These are phyloP conservation scores for Nematolebias whitei DNA, from an alignment of 2,113 vertebrate species.

Conservation along the genomic window DNA sequence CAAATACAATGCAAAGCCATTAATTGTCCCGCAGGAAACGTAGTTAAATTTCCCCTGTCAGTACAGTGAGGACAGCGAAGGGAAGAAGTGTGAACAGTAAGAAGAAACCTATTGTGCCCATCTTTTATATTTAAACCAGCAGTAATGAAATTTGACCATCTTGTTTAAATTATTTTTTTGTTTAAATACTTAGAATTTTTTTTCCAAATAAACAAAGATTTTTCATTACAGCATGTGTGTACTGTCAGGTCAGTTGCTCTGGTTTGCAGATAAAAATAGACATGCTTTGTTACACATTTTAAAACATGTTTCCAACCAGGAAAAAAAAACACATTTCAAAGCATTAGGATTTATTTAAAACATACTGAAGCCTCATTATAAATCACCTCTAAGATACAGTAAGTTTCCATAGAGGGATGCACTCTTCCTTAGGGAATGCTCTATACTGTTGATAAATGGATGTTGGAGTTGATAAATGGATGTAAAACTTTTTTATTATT, in stretches of 20 bases:
- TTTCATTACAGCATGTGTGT: too few species aligned
- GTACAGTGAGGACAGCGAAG: slow-evolving; percentile 24
- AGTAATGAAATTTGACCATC: background rate
- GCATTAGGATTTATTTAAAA: slow-evolving; percentile 4
- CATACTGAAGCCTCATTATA: background rate
- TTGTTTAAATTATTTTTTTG: background rate
- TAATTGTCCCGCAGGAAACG: slow-evolving; percentile 45
- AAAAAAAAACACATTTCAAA: background rate
- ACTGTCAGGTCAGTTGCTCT: background rate
- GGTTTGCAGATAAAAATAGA: background rate
- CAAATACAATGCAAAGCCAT: slow-evolving; percentile 65
- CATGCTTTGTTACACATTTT: too few species aligned
- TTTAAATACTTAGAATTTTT: background rate
- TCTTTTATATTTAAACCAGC: background rate
- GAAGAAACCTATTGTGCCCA: background rate
- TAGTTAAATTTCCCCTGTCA: slow-evolving; percentile 25
- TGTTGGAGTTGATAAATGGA: too few species aligned
- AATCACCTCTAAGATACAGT: background rate
- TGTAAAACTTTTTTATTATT: too few species aligned
- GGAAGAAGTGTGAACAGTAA: slow-evolving; percentile 3
- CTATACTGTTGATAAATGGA: too few species aligned
- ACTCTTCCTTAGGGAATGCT: too few species aligned
- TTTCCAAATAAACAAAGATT: too few species aligned
- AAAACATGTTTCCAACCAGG: background rate
- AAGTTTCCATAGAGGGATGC: too few species aligned